phyloP scores from a whole-genome alignment of 2,888 invertebrate genomes.

The Pollenia angustigena region DNA sequence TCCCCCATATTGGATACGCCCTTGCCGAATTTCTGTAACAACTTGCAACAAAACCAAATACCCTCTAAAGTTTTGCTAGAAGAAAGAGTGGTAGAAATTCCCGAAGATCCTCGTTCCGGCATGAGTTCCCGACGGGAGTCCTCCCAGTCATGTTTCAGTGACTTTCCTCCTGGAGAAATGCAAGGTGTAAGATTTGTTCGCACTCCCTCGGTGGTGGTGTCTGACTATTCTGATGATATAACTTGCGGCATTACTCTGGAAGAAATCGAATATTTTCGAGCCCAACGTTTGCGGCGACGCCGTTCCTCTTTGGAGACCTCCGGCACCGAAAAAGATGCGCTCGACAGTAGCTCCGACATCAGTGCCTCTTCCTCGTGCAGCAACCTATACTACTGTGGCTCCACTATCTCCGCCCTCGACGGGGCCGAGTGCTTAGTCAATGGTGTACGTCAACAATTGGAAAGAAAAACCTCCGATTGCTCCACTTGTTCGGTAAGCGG shows the following conservation, averaged over 20 bases:
- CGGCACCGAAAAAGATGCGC: conserved; percentile 76
- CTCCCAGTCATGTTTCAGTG: conserved; percentile 84
- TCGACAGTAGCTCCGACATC: conserved; percentile 85
- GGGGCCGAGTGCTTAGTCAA: conserved; percentile 84
- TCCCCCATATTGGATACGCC: conserved; percentile 76
- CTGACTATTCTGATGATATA: conserved; percentile 92
- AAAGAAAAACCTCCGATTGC: conserved; percentile 89
- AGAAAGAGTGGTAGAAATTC: conserved; percentile 86
- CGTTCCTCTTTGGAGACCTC: conserved; percentile 82
- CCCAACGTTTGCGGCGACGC: conserved; percentile 83
- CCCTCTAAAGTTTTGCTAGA: conserved; percentile 85
- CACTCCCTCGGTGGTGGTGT: conserved; percentile 94
- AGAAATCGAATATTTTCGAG: conserved; percentile 86
- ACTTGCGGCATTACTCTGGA: conserved; percentile 86
- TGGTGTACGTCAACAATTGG: conserved; percentile 86
- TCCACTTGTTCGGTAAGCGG: conserved; percentile 89
- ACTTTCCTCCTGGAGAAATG: conserved; percentile 82
- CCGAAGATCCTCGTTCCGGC: conserved; percentile 82
- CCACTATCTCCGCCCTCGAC: conserved; percentile 86
- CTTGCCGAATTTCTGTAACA: conserved; percentile 61
- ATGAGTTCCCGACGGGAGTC: conserved; percentile 84
- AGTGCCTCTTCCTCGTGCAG: conserved; percentile 87
- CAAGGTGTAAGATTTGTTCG: conserved; percentile 87
- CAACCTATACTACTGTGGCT: conserved; percentile 86
- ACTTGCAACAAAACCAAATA: conserved; percentile 76